Conservation (phyloP, 2,797 vertebrate species). For the Lycodopsis pacificus region DNA sequence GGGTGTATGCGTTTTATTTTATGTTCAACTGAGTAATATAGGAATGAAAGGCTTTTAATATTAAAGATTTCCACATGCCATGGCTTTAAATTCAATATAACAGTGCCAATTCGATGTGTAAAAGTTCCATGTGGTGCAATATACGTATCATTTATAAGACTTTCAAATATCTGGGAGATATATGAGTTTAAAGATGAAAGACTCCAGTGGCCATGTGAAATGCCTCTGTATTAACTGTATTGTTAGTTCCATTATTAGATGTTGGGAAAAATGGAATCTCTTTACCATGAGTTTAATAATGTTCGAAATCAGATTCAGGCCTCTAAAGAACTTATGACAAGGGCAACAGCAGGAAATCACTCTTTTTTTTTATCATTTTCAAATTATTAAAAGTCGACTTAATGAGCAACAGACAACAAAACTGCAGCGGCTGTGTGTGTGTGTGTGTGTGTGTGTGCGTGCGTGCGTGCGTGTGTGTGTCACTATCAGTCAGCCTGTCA, state of each 20-base stretch:
- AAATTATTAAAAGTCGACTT: conserved; percentile 49
- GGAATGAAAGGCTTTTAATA: conserved; percentile 10
- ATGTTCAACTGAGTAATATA: not conserved
- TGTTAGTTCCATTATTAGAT: conserved; percentile 57
- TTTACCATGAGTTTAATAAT: conserved; percentile 61
- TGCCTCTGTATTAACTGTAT: conserved; percentile 24
- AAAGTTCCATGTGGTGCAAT: conserved; percentile 9
- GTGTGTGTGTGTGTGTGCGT: not conserved
- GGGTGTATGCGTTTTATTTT: not conserved
- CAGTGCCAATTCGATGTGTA: conserved; percentile 7
- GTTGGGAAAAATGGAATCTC: conserved; percentile 36
- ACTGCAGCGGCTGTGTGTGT: not conserved
- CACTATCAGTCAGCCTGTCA: conserved; percentile 22
- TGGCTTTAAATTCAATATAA: conserved; percentile 23
- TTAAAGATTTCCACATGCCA: not conserved
- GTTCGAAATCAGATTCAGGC: conserved; percentile 54
- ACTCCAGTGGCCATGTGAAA: conserved; percentile 24
- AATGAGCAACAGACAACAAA: conserved; percentile 41
- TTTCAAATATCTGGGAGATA: conserved; percentile 9
- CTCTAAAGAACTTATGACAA: conserved; percentile 35
- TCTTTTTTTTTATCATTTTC: conserved; percentile 39
- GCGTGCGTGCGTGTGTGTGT: not conserved
- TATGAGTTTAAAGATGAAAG: not conserved
- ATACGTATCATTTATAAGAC: conserved; percentile 19
- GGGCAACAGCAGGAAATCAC: conserved; percentile 61